A percentile compares a stretch with the other conserved stretches of the same genome.
Evolutionary conservation across 2,113 vertebrate species (phyloP).

Genomic region (Mus musculus): DNA sequence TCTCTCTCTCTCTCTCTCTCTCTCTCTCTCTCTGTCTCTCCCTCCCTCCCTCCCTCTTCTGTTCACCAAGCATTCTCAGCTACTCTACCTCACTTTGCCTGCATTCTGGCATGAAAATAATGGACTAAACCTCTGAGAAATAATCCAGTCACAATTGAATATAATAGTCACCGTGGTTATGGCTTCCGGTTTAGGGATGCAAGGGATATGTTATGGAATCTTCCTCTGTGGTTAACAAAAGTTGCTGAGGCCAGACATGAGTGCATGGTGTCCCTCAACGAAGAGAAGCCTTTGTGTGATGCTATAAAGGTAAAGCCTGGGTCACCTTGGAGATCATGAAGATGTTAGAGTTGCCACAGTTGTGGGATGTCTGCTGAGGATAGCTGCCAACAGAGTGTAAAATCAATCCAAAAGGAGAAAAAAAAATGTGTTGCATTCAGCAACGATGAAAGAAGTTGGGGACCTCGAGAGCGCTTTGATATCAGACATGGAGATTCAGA

Average conservation of each 20-base stretch:
- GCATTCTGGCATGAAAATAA: no score
- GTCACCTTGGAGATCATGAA: neutral
- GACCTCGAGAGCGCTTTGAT: neutral
- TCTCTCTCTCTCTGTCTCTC: no score
- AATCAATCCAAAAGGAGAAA: neutral
- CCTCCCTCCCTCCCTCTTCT: no score
- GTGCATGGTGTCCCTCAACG: neutral
- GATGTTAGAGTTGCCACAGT: neutral
- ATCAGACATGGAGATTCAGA: neutral
- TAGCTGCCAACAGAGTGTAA: neutral
- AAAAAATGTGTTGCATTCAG: neutral
- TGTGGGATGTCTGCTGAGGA: neutral
- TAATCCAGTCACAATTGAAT: no score
- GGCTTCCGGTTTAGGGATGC: neutral
- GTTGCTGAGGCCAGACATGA: neutral
- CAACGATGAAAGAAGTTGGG: neutral
- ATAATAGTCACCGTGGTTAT: neutral
- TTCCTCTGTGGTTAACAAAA: neutral
- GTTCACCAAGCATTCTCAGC: no score
- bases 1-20: no score
- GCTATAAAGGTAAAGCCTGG: neutral
- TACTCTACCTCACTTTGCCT: no score
- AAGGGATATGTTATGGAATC: neutral
- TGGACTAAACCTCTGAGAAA: no score
- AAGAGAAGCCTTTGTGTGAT: neutral